Evolutionary conservation across 1,140 invertebrate species (phyloP).

Genomic region (Neoseiulus cucumeris): DNA sequence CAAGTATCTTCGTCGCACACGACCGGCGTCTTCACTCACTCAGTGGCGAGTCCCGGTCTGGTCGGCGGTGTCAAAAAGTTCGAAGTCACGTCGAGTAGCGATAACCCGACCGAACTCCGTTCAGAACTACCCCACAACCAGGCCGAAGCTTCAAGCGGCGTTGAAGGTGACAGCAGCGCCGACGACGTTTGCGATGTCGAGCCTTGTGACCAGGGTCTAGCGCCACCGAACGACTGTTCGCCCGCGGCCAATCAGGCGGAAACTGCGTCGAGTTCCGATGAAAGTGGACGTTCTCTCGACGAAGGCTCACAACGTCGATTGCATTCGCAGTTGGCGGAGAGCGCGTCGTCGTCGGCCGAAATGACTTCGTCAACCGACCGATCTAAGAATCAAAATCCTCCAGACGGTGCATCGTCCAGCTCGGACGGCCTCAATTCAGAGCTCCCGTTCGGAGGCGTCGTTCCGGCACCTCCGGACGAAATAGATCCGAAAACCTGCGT

Average conservation of each 20-base stretch:
- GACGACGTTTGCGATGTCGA: background rate
- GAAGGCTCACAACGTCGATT: too few relatives aligned
- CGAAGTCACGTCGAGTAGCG: conserved; percentile 5
- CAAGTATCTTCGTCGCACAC: too few relatives aligned
- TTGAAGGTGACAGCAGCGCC: background rate
- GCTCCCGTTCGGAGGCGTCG: background rate
- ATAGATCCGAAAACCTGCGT: background rate
- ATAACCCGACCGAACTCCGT: background rate
- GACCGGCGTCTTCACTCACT: too few relatives aligned
- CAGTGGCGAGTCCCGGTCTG: too few relatives aligned
- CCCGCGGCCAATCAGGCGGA: background rate
- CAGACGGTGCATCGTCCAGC: background rate
- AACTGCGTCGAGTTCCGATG: background rate
- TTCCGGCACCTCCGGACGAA: background rate
- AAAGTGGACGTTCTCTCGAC: background rate
- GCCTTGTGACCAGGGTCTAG: background rate
- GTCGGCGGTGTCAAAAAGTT: background rate
- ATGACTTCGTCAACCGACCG: background rate
- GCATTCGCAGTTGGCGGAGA: too few relatives aligned
- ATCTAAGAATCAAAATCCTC: background rate
- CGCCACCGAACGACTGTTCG: background rate
- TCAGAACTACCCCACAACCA: background rate
- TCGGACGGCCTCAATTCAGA: background rate
- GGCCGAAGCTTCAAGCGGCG: background rate
- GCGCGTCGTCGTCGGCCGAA: background rate